These are phyloP conservation scores for Antechinus stuartii DNA, from an alignment of 2,113 vertebrate genomes.

Conservation along the genomic window DNA sequence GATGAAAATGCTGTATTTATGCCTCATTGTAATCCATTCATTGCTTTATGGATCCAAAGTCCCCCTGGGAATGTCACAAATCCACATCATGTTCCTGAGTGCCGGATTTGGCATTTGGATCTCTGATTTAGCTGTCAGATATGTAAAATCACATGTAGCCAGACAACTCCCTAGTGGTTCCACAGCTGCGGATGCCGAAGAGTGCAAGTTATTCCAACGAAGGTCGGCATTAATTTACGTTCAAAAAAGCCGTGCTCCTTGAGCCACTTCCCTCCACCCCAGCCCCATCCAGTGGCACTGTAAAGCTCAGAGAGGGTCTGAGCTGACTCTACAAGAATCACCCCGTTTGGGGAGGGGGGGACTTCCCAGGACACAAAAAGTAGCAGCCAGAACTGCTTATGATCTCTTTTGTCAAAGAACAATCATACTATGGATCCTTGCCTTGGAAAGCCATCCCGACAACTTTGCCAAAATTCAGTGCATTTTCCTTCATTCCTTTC, in stretches of 20 bases:
- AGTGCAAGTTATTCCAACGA: conserved; percentile 76
- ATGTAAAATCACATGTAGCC: conserved; percentile 82
- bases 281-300: conserved; percentile 15
- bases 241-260: conserved; percentile 63
- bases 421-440: neutral
- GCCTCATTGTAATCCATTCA: conserved; percentile 84
- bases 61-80: conserved; percentile 85
- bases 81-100: conserved; percentile 81
- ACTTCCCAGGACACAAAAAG: neutral
- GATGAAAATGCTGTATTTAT: conserved; percentile 85
- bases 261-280: conserved; percentile 23
- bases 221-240: conserved; percentile 71
- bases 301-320: conserved; percentile 11
- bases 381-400: neutral
- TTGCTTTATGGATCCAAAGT: conserved; percentile 86
- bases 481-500: neutral
- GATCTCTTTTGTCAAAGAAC: neutral
- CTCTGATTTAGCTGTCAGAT: conserved; percentile 87
- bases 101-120: conserved; percentile 81
- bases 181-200: conserved; percentile 81
- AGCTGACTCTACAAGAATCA: neutral
- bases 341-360: neutral
- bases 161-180: conserved; percentile 80
- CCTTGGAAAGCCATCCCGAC: neutral
- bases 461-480: neutral